A percentile compares a stretch with the other conserved stretches of the same genome.
Evolutionary conservation across 2,113 vertebrate species (phyloP).

Genomic region (Oenanthe oenanthe): DNA sequence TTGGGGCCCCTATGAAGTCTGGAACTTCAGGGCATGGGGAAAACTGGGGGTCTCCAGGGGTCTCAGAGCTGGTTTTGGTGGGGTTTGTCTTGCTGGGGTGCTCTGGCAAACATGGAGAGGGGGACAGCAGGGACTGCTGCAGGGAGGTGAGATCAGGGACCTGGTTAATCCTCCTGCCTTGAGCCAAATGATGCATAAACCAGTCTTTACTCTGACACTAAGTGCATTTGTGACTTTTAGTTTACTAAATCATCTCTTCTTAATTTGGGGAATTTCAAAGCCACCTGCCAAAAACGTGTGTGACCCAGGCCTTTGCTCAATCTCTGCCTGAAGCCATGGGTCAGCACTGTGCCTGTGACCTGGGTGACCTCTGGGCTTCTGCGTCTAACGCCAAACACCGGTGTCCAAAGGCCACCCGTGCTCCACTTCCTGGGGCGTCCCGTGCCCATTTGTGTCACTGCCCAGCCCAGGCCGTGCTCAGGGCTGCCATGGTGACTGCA

Average conservation of each 20-base stretch:
- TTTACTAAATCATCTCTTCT: not conserved
- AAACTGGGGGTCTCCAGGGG: fast-evolving
- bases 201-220: not conserved
- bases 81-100: not conserved
- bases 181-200: not conserved
- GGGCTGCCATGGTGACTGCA: fast-evolving
- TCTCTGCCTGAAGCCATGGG: fast-evolving
- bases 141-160: fast-evolving
- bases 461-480: not conserved
- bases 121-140: not conserved
- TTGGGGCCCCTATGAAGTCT: fast-evolving
- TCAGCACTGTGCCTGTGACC: fast-evolving
- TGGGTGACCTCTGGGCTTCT: fast-evolving
- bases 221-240: not conserved
- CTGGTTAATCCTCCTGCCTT: not conserved
- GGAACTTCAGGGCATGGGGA: not conserved
- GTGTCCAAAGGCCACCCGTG: fast-evolving
- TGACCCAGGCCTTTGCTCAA: fast-evolving
- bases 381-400: fast-evolving
- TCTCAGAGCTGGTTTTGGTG: not conserved
- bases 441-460: fast-evolving
- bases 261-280: not conserved
- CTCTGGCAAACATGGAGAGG: not conserved
- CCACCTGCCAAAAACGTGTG: not conserved
- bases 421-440: fast-evolving